phyloP scores from a whole-genome alignment of 2,797 vertebrate species.

The Nothura maculosa region DNA sequence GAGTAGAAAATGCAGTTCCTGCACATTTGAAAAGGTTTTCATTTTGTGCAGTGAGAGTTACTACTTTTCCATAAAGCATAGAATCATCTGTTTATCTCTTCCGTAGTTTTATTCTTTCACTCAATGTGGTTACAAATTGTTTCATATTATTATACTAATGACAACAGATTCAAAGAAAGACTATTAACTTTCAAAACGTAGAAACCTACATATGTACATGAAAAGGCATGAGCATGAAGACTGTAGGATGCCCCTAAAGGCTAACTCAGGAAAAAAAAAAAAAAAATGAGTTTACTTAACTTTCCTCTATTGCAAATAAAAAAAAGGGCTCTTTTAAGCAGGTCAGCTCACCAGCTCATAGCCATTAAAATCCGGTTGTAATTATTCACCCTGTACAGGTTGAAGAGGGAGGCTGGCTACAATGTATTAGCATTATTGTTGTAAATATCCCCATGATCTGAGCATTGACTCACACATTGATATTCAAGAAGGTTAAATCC shows the following conservation, averaged over 20 bases:
- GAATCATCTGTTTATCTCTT: slow-evolving; percentile 56
- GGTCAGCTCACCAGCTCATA: not conserved
- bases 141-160: slow-evolving; percentile 17
- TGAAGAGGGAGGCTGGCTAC: not conserved
- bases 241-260: not conserved
- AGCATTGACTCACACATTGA: slow-evolving; percentile 19
- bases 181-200: slow-evolving; percentile 39
- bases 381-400: not conserved
- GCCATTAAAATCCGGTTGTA: not conserved
- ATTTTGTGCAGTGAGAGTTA: slow-evolving; percentile 34
- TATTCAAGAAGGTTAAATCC: slow-evolving; percentile 47
- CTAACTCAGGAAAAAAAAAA: slow-evolving; percentile 45
- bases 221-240: not conserved
- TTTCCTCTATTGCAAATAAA: not conserved
- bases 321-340: not conserved
- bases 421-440: slow-evolving; percentile 14
- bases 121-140: not conserved
- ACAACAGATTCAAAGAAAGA: slow-evolving; percentile 20
- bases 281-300: not conserved
- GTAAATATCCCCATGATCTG: not conserved
- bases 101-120: slow-evolving; percentile 18
- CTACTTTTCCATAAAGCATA: slow-evolving; percentile 33
- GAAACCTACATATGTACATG: not conserved
- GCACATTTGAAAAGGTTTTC: slow-evolving; percentile 68
- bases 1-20: slow-evolving; percentile 52